Base-by-base conservation (phyloP, 2,888 invertebrate genomes). In the Colletes collaris region DNA sequence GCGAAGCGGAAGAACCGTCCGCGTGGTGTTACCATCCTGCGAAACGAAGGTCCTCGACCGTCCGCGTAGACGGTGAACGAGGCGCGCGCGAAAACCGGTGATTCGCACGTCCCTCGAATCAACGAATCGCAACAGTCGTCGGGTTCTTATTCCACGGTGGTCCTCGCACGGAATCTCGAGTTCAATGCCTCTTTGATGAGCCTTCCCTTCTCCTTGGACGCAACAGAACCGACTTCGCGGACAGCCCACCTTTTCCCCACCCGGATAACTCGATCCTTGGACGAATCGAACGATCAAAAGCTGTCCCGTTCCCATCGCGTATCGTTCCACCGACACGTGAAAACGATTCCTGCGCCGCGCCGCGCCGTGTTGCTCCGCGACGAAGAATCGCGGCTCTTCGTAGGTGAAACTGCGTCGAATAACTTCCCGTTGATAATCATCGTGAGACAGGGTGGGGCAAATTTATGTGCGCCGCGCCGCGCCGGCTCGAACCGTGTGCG, bases 141-240 rank as follows among this genome's bases (percentile, higher is more conserved):
- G 67, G 79, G 82, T 83, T 86, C 83, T 87, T 86, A 89, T 89
- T 89, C 86, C 80, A 86, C 82, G 85, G 79, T 81, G 87, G 88
- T 85, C 89, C 86, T 82, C 85, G 84, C 84, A 76, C 85, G 87
- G 87, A 88, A 88, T 88, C 80, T 81, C 79, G 89, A 76, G 89
- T 89, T 89, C 89, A 89, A 89, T 88, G 89, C 88, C 89, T 89
- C 79, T 83, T 89, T 89, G 88, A 89, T 89, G 89, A 89, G 83
- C 64, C 58, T 74, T 79, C 87, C 82, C 87, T 83, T 80, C 81
- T 82, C 77, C 79, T 70, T 59, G 68, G 65, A 53, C 78, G 65
- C 35, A 69, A 73, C 79, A n/a, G 16, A 68, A 75, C 74, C 82
- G 50, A 55, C 50, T 60, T 46, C 70, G 50, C 81, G 63, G 62